These are phyloP conservation scores for Acrocephalus kingi DNA, from an alignment of 2,113 vertebrate species.

Conservation along the genomic window DNA sequence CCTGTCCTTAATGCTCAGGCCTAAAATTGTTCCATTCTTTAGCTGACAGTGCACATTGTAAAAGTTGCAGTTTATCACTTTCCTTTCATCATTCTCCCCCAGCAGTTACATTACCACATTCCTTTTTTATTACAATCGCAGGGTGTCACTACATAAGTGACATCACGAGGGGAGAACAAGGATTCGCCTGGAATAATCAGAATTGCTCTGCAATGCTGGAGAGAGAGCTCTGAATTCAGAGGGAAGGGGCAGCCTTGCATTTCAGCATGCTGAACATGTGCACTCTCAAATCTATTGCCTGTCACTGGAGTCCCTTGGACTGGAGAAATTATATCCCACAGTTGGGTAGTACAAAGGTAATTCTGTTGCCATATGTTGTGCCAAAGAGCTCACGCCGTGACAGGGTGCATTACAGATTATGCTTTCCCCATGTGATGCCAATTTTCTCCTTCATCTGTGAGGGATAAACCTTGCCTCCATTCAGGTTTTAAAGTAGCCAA, in stretches of 20 bases:
- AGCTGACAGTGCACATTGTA: constrained; percentile 55
- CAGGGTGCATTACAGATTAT: constrained; percentile 50
- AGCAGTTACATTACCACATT: constrained; percentile 13
- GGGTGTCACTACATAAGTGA: constrained; percentile 3
- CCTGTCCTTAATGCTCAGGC: constrained; percentile 11
- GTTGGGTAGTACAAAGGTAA: constrained; percentile 68
- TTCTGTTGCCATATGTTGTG: constrained; percentile 73
- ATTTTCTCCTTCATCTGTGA: constrained; percentile 48
- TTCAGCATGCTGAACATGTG: constrained; percentile 59
- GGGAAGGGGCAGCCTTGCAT: not conserved
- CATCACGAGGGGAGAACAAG: constrained; percentile 6
- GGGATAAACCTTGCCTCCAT: constrained; percentile 2
- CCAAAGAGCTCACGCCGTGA: constrained; percentile 64
- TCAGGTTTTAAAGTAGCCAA: not conserved
- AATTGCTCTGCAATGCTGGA: not conserved
- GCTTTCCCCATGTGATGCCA: constrained; percentile 29
- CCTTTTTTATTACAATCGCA: not conserved
- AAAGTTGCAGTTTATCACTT: constrained; percentile 50
- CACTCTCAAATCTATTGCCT: constrained; percentile 56
- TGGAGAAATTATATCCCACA: constrained; percentile 69
- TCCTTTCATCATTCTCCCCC: not conserved
- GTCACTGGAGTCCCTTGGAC: constrained; percentile 39
- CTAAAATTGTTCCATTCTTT: constrained; percentile 53
- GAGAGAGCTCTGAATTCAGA: not conserved
- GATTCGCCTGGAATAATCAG: not conserved